A percentile compares a stretch with the other conserved stretches of the same genome.
phyloP scores from a whole-genome alignment of 2,797 vertebrate species.

The Aldrovandia affinis region DNA sequence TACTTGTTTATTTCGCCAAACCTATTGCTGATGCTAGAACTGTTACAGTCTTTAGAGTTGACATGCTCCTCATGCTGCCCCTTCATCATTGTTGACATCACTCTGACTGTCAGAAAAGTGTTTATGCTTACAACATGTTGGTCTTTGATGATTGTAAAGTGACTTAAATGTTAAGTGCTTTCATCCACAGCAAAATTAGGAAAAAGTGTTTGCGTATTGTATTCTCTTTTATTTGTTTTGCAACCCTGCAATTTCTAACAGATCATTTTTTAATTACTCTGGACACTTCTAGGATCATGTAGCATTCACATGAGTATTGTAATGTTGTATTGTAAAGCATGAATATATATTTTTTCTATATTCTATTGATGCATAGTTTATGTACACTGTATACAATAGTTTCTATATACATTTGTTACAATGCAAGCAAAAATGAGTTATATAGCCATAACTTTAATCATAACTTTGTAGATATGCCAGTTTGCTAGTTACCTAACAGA shows the following conservation, averaged over 20 bases:
- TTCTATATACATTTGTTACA: no score
- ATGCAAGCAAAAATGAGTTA: no score
- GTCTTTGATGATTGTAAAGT: not conserved
- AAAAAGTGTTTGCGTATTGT: not conserved
- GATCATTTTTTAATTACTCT: not conserved
- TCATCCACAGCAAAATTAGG: no score
- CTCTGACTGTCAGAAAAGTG: no score
- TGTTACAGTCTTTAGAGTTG: not conserved
- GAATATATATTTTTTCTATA: not conserved
- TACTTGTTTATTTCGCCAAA: not conserved
- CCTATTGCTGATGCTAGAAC: not conserved
- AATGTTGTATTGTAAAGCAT: not conserved
- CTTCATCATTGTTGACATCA: no score
- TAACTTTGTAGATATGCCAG: not conserved
- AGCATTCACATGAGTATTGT: not conserved
- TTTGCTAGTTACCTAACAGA: not conserved
- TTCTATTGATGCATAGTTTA: no score
- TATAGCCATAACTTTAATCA: no score
- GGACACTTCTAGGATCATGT: not conserved
- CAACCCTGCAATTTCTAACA: not conserved
- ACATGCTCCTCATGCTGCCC: no score
- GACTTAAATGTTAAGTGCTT: not conserved
- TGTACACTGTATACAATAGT: no score
- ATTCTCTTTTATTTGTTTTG: not conserved
- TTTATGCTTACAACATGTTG: not conserved